Conservation (phyloP, 2,113 vertebrate genomes). For the Cyphomyrus discorhynchus region DNA sequence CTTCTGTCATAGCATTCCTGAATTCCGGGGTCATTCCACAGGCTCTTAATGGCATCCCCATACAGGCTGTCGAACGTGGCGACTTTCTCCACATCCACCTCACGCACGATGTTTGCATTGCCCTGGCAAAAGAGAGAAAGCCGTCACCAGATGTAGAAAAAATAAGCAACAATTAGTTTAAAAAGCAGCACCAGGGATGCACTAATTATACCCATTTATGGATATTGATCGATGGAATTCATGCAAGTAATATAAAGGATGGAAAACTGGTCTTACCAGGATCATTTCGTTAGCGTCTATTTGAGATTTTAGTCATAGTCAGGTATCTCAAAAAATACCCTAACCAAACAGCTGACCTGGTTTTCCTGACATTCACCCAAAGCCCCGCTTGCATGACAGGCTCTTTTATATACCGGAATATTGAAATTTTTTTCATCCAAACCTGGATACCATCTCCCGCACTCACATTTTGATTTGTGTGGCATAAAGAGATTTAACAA, state of each 20-base stretch:
- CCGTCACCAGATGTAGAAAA: background rate
- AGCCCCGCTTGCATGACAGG: background rate
- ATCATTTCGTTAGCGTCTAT: background rate
- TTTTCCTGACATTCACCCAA: background rate
- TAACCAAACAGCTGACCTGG: background rate
- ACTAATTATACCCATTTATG: background rate
- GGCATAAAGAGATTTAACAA: background rate
- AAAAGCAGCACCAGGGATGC: background rate
- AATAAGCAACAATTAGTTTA: background rate
- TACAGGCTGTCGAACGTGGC: constrained; percentile 67
- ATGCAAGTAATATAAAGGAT: background rate
- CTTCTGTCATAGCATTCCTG: constrained; percentile 86
- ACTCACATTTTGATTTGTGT: background rate
- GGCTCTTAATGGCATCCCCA: constrained; percentile 82
- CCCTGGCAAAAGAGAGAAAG: constrained; percentile 49
- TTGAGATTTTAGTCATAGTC: background rate
- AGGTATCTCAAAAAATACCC: background rate
- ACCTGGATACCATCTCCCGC: background rate
- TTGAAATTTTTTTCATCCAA: background rate
- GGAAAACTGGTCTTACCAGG: background rate
- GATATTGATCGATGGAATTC: background rate
- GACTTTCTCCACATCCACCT: constrained; percentile 76
- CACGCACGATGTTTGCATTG: constrained; percentile 73
- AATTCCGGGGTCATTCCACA: constrained; percentile 91
- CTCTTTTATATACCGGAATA: background rate